Conservation (phyloP, 2,888 invertebrate genomes). For the Oithona nana region DNA sequence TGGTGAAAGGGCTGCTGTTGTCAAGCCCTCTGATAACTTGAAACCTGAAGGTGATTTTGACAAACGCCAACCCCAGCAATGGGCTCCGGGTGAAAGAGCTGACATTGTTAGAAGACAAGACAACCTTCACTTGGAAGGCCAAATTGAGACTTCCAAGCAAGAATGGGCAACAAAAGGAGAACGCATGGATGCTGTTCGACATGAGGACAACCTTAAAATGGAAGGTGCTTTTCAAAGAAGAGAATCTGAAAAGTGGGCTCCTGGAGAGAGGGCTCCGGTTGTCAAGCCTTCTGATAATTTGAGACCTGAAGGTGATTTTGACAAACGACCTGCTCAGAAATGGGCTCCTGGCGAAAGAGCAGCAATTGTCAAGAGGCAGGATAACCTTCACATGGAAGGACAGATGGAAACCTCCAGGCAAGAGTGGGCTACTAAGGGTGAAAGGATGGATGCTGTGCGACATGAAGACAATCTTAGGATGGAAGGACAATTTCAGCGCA, state of each 20-base stretch:
- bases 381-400: constrained; percentile 50
- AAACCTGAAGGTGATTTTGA: constrained; percentile 20
- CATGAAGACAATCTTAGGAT: constrained; percentile 22
- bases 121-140: constrained; percentile 47
- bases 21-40: constrained; percentile 20
- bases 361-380: constrained; percentile 28
- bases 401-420: constrained; percentile 18
- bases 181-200: constrained; percentile 20
- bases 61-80: constrained; percentile 11
- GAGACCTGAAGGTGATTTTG: constrained; percentile 19
- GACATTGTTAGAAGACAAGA: constrained; percentile 31
- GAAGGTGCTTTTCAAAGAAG: constrained; percentile 36
- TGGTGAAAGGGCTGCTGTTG: constrained; percentile 16
- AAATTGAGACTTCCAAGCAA: constrained; percentile 18
- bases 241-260: constrained; percentile 10
- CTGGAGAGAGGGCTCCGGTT: constrained; percentile 20
- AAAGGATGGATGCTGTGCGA: constrained; percentile 20
- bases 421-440: constrained; percentile 25
- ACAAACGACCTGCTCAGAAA: constrained; percentile 13
- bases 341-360: constrained; percentile 25
- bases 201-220: constrained; percentile 22
- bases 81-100: constrained; percentile 15
- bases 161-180: constrained; percentile 25
- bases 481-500: constrained; percentile 20
- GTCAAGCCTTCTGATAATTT: constrained; percentile 20